Conservation (phyloP, 2,797 vertebrate species). For the Phylloscopus collybita region DNA sequence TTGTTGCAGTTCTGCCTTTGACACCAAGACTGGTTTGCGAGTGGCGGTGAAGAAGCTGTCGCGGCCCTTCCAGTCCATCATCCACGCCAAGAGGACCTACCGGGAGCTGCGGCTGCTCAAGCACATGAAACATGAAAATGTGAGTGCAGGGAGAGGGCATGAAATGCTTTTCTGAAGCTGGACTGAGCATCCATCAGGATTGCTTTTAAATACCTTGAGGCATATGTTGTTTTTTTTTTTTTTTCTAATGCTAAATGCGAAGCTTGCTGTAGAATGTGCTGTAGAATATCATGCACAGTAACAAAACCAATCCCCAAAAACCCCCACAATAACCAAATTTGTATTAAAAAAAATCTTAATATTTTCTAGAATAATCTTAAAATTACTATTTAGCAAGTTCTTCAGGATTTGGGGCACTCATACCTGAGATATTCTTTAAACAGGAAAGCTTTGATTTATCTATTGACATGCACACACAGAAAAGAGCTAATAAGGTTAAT, state of each 20-base stretch:
- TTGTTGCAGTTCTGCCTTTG: conserved; percentile 85
- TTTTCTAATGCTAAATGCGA: background rate
- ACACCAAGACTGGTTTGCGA: conserved; percentile 83
- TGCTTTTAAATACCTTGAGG: background rate
- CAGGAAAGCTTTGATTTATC: background rate
- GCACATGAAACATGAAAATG: conserved; percentile 99
- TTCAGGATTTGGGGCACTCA: background rate
- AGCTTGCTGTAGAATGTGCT: background rate
- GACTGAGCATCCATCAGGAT: background rate
- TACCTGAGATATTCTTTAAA: background rate
- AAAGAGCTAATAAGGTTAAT: background rate
- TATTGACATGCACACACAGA: background rate
- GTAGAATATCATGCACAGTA: background rate
- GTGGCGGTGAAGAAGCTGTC: conserved; percentile 98
- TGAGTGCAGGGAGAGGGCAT: conserved; percentile 68
- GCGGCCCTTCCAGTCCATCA: conserved; percentile 97
- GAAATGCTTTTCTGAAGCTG: background rate
- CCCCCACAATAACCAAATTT: background rate
- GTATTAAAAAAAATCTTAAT: background rate
- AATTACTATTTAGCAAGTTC: background rate
- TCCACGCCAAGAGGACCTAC: conserved; percentile 98
- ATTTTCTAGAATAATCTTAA: background rate
- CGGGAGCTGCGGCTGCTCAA: conserved; percentile 95
- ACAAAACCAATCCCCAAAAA: background rate
- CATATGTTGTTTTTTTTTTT: background rate